These are phyloP conservation scores for Lithobates pipiens DNA, from an alignment of 2,797 vertebrate species.

Conservation along the genomic window DNA sequence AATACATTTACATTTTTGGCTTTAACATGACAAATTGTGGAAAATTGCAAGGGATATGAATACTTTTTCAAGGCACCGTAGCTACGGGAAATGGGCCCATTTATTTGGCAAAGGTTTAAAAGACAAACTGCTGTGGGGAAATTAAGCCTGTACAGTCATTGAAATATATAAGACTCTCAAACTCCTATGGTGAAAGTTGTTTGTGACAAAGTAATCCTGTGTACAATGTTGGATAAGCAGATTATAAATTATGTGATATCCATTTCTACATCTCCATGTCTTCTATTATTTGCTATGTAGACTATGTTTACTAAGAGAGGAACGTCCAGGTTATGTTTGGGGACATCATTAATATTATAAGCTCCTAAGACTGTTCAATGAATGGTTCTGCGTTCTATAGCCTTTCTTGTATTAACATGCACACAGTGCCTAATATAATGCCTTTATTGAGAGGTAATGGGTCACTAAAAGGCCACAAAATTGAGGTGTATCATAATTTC, in stretches of 20 bases:
- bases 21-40: too few relatives aligned
- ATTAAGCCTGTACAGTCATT: too few relatives aligned
- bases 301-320: neutral
- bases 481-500: neutral
- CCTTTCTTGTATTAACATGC: neutral
- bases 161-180: too few relatives aligned
- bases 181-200: too few relatives aligned
- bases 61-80: too few relatives aligned
- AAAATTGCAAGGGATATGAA: too few relatives aligned
- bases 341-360: neutral
- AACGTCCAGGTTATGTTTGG: neutral
- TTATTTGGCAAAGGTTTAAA: too few relatives aligned
- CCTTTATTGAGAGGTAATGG: neutral
- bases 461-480: conserved; percentile 7
- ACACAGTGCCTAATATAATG: too few relatives aligned
- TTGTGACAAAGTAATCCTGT: neutral
- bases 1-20: too few relatives aligned
- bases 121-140: too few relatives aligned
- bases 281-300: conserved; percentile 12
- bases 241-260: neutral
- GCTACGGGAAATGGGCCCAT: too few relatives aligned
- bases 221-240: neutral
- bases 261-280: neutral
- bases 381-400: neutral
- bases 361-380: neutral